phyloP scores from a whole-genome alignment of 2,797 vertebrate species.

The Basileuterus tristriatus region DNA sequence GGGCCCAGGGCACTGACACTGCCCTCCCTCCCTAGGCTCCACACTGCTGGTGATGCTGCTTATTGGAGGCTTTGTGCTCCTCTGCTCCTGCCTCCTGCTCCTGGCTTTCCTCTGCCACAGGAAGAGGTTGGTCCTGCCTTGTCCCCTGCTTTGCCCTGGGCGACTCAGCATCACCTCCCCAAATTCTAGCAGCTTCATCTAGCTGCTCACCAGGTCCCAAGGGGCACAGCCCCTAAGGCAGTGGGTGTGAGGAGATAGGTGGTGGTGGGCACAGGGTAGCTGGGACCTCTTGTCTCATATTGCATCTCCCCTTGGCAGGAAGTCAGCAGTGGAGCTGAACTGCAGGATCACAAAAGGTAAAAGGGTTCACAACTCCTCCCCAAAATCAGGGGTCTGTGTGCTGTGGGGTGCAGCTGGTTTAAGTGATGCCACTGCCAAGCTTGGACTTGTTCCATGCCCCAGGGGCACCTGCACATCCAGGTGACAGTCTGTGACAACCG shows the following conservation, averaged over 20 bases:
- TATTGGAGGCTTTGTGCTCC: slow-evolving; percentile 76
- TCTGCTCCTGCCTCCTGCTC: slow-evolving; percentile 79
- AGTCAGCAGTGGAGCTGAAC: slow-evolving; percentile 73
- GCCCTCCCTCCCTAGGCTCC: slow-evolving; percentile 68
- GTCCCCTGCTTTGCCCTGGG: background rate
- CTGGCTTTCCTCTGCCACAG: slow-evolving; percentile 81
- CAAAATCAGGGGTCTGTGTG: rapidly evolving
- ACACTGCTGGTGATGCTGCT: slow-evolving; percentile 81
- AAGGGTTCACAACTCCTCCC: background rate
- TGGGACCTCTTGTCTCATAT: background rate
- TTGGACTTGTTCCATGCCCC: rapidly evolving
- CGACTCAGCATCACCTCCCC: rapidly evolving
- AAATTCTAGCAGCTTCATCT: rapidly evolving
- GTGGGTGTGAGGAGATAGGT: background rate
- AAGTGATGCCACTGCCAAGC: background rate
- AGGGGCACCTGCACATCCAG: background rate
- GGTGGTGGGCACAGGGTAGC: background rate
- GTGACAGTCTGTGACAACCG: rapidly evolving
- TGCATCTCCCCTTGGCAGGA: slow-evolving; percentile 67
- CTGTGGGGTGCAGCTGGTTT: background rate
- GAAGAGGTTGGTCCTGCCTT: slow-evolving; percentile 77
- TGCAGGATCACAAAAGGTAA: slow-evolving; percentile 78
- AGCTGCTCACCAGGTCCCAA: rapidly evolving
- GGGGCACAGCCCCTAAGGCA: background rate
- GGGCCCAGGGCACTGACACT: rapidly evolving